Conservation (phyloP, 2,888 invertebrate species). For the Branchipolynoe longqiensis region DNA sequence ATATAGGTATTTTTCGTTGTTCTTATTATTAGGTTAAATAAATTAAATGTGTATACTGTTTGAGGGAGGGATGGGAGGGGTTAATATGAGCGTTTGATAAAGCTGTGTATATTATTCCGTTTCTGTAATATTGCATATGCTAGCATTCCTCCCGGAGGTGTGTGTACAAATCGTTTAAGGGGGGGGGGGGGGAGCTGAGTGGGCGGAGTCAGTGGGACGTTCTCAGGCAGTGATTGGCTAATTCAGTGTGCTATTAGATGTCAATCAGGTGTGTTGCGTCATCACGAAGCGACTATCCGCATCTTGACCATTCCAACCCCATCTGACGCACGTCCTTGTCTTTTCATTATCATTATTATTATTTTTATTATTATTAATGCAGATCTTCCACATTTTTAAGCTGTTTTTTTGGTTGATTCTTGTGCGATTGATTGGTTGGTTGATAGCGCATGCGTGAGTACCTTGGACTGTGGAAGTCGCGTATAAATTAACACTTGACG, state of each 20-base stretch:
- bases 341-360: neutral
- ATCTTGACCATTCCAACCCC: slow-evolving; percentile 41
- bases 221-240: slow-evolving; percentile 19
- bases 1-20: neutral
- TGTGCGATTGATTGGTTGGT: too few species aligned
- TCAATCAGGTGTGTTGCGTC: slow-evolving; percentile 28
- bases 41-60: neutral
- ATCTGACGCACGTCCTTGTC: slow-evolving; percentile 23
- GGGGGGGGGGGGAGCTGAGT: neutral
- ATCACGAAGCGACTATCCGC: slow-evolving; percentile 32
- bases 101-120: neutral
- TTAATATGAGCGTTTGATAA: too few species aligned
- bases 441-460: too few species aligned
- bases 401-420: too few species aligned
- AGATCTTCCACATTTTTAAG: too few species aligned
- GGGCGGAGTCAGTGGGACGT: slow-evolving; percentile 1
- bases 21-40: slow-evolving; percentile 5
- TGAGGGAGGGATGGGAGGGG: too few species aligned
- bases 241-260: neutral
- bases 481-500: neutral
- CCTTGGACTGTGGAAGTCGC: too few species aligned
- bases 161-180: slow-evolving; percentile 2
- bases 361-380: too few species aligned
- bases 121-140: slow-evolving; percentile 1
- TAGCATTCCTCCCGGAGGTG: slow-evolving; percentile 34